Base-by-base conservation (phyloP, 2,797 vertebrate genomes). In the Eulemur mongoz region DNA sequence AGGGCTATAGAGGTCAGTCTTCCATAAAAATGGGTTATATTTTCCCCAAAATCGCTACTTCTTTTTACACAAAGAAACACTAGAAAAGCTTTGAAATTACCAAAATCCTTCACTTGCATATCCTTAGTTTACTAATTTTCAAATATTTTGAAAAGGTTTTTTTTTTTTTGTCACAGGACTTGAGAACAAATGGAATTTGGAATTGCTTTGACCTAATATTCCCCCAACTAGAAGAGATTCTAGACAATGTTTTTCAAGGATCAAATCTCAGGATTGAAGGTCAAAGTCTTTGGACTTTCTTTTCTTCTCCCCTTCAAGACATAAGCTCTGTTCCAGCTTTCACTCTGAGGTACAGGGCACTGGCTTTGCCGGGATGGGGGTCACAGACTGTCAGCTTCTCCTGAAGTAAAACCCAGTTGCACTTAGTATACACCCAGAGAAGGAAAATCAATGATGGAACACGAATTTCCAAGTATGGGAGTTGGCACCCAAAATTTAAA, bases 81-180 rank as follows among this genome's bases (percentile, higher is more conserved):
- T 76, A 76, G 38, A 75, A n/a, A 73, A 83, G 22, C 30, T 88
- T 79, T 91, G 7, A 88, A 93, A 59, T 69, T 57, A 72, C 54
- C 50, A 23, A 69, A 73, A 67, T 40, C 2, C 73, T 83, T 94
- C 65, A 83, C 45, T 80, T 89, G 12, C 67, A 92, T 81, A 73
- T 50, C 72, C 69, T 93, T 17, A 40, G 18, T 59, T 92, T 76
- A 82, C 48, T 80, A 76, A 63, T 88, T 93, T 85, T 80, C 43
- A 85, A 72, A 40, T 82, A 40, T 50, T 85, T 84, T 80, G n/a
- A 65, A 54, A 91, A 12, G 59, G 4, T 15, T 45, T 86, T 63
- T 52, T 52, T 15, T 12, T 69, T 40, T 12, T 84, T 40, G 50
- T 65, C 67, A 86, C 48, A 76, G 57, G 10, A 61, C 59, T 89